Percentiles rank a stretch among this genome's conserved stretches.
phyloP scores from a whole-genome alignment of 2,888 invertebrate genomes.

The Scaptomyza parva region DNA sequence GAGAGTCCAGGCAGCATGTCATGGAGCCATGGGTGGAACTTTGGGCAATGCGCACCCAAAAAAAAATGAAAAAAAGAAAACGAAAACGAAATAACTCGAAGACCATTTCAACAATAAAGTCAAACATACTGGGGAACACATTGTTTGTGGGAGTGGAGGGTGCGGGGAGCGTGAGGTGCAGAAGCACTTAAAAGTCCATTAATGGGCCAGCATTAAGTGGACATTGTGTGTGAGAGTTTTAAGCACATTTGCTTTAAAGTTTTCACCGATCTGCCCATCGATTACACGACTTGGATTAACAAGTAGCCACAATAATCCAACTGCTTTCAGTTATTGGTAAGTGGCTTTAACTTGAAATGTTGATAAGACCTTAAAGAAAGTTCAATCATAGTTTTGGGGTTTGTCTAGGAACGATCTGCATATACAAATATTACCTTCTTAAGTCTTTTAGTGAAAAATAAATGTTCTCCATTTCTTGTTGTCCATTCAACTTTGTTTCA shows the following conservation, averaged over 20 bases:
- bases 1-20: slow-evolving; percentile 6
- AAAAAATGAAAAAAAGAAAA: neutral
- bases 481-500: no score
- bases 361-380: no score
- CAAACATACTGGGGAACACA: slow-evolving; percentile 65
- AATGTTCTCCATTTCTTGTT: no score
- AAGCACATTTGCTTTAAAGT: slow-evolving; percentile 65
- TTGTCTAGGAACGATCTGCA: no score
- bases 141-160: slow-evolving; percentile 48
- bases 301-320: neutral
- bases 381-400: no score
- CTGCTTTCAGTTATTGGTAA: slow-evolving; percentile 13
- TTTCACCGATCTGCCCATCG: slow-evolving; percentile 38
- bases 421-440: no score
- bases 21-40: slow-evolving; percentile 3
- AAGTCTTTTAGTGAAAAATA: no score
- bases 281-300: slow-evolving; percentile 39
- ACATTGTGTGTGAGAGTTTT: slow-evolving; percentile 68
- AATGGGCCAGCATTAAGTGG: slow-evolving; percentile 75
- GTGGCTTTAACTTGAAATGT: neutral
- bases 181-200: slow-evolving; percentile 79
- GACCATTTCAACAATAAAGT: slow-evolving; percentile 71
- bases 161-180: no score
- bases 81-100: slow-evolving; percentile 33
- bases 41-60: slow-evolving; percentile 25